These are phyloP conservation scores for Beris morrisii DNA, from an alignment of 2,888 invertebrate genomes.

Conservation along the genomic window DNA sequence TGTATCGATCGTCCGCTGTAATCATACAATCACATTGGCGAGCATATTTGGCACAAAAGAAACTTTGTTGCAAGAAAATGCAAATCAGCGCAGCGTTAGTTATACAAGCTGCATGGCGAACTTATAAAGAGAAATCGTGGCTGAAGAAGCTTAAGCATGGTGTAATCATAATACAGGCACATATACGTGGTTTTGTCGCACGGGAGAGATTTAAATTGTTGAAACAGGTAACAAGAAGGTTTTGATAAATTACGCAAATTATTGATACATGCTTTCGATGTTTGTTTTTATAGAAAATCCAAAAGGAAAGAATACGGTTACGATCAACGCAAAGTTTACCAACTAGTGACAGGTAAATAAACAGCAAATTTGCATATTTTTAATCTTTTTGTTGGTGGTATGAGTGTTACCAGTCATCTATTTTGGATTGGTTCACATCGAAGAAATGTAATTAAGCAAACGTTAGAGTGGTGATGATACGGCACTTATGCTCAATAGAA, in stretches of 20 bases:
- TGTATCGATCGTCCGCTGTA: conserved; percentile 71
- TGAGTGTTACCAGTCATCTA: not conserved
- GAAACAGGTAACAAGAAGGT: conserved; percentile 47
- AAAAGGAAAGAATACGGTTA: conserved; percentile 43
- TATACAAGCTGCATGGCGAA: conserved; percentile 80
- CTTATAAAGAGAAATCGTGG: conserved; percentile 68
- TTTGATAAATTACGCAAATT: not conserved
- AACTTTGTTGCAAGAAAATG: conserved; percentile 57
- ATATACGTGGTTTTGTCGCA: conserved; percentile 68
- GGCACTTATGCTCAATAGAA: too few relatives aligned
- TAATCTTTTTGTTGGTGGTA: not conserved
- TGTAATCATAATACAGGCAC: conserved; percentile 70
- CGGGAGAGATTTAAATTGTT: conserved; percentile 60
- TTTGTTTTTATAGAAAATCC: conserved; percentile 40
- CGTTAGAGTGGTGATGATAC: too few relatives aligned
- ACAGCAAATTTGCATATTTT: not conserved
- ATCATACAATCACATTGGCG: conserved; percentile 75
- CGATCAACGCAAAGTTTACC: conserved; percentile 57
- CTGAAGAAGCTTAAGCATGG: conserved; percentile 65
- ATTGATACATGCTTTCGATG: conserved; percentile 54
- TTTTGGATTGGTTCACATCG: too few relatives aligned
- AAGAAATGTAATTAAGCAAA: too few relatives aligned
- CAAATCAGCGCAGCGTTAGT: conserved; percentile 63
- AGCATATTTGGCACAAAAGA: conserved; percentile 65
- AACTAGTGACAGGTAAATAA: conserved; percentile 41